Evolutionary conservation across 2,888 invertebrate species (phyloP).

Genomic region (Graphium colonna): DNA sequence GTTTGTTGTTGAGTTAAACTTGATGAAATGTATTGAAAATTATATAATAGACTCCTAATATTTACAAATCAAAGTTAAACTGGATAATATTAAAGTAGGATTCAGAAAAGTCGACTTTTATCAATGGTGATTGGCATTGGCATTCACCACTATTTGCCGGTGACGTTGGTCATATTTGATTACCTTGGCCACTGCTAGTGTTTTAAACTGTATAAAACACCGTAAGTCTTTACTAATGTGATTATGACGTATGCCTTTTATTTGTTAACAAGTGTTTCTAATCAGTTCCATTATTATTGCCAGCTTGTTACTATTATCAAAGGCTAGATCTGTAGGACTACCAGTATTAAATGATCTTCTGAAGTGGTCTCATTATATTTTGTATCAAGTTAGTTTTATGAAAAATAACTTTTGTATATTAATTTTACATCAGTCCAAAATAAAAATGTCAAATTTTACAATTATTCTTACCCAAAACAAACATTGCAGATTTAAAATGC

Average conservation of each 20-base stretch:
- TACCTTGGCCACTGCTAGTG: constrained; percentile 5
- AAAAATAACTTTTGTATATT: not conserved
- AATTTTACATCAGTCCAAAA: not conserved
- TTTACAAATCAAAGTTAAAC: not conserved
- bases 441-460: not conserved
- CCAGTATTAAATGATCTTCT: not conserved
- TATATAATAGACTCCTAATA: not conserved
- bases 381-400: too few relatives aligned
- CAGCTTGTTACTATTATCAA: not conserved
- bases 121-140: constrained; percentile 31
- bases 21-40: constrained; percentile 10
- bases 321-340: not conserved
- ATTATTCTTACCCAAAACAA: too few relatives aligned
- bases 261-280: not conserved
- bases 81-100: not conserved
- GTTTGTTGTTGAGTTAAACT: constrained; percentile 14
- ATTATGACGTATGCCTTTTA: not conserved
- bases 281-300: not conserved
- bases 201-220: not conserved
- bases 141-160: constrained; percentile 32
- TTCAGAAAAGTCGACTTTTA: constrained; percentile 29
- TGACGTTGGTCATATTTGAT: constrained; percentile 41
- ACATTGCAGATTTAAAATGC: constrained; percentile 51
- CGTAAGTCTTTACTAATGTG: not conserved
- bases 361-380: not conserved